Conservation (phyloP, 2,888 invertebrate genomes). For the Incurvaria masculella region DNA sequence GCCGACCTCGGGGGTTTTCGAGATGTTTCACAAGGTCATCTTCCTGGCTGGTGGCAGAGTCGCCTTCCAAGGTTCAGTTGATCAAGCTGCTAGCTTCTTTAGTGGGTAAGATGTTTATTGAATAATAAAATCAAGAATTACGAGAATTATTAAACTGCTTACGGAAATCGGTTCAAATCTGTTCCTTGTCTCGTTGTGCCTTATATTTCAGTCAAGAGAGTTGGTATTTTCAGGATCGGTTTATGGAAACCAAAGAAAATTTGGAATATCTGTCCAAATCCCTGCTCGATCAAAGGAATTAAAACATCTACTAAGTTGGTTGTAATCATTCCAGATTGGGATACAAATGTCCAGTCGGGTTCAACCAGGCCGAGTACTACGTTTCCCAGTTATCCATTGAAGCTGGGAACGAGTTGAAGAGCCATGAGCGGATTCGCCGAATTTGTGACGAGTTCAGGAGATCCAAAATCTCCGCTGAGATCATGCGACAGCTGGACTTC, state of each 20-base stretch:
- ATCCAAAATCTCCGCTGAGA: slow-evolving; percentile 39
- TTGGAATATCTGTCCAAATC: no score
- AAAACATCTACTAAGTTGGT: not conserved
- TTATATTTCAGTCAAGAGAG: no score
- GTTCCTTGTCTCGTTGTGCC: no score
- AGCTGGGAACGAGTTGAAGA: slow-evolving; percentile 38
- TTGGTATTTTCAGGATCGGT: no score
- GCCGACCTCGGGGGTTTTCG: slow-evolving; percentile 82
- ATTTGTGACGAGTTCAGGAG: slow-evolving; percentile 57
- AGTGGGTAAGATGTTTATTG: slow-evolving; percentile 61
- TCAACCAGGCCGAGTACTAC: slow-evolving; percentile 85
- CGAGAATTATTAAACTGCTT: no score
- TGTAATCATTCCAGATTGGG: slow-evolving; percentile 47
- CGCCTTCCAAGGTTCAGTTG: slow-evolving; percentile 74
- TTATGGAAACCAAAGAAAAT: no score
- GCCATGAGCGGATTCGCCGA: slow-evolving; percentile 39
- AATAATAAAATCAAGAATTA: no score
- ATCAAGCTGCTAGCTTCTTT: slow-evolving; percentile 66
- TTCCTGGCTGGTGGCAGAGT: slow-evolving; percentile 75
- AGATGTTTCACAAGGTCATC: slow-evolving; percentile 76
- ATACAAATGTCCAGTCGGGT: slow-evolving; percentile 67
- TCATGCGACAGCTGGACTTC: slow-evolving; percentile 35
- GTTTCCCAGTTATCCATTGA: slow-evolving; percentile 58
- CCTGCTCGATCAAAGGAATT: no score
- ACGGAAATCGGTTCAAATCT: no score